Evolutionary conservation across 2,113 vertebrate genomes (phyloP).

Genomic region (Esox niger): DNA sequence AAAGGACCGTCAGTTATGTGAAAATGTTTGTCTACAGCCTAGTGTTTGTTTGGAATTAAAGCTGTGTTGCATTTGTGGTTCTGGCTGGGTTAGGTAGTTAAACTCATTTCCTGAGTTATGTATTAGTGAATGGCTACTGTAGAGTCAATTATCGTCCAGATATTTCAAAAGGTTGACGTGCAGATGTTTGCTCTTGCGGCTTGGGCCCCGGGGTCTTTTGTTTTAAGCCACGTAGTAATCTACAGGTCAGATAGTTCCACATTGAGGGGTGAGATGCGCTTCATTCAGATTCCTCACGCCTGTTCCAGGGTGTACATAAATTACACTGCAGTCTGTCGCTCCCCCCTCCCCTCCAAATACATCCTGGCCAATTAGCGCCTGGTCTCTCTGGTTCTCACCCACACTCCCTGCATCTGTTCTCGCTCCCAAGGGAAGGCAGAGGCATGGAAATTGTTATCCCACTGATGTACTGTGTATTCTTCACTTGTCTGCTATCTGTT

Average conservation of each 20-base stretch:
- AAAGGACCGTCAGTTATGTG: no score
- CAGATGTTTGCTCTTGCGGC: no score
- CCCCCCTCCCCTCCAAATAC: conserved; percentile 50
- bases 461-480: conserved; percentile 37
- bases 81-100: no score
- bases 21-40: no score
- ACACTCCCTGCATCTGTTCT: not conserved
- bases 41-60: no score
- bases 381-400: not conserved
- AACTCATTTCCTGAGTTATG: no score
- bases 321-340: conserved; percentile 47
- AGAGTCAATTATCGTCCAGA: no score
- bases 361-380: conserved; percentile 45
- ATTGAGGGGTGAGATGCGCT: no score
- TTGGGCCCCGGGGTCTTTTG: conserved; percentile 10
- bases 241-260: no score
- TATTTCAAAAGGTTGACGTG: no score
- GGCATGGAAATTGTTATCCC: conserved; percentile 62
- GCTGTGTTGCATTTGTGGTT: no score
- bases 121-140: no score
- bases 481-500: conserved; percentile 35
- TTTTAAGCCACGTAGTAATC: conserved; percentile 21
- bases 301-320: conserved; percentile 23
- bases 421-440: conserved; percentile 32
- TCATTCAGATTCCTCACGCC: conserved; percentile 46